Percentiles rank a stretch among this genome's conserved stretches.
phyloP scores from a whole-genome alignment of 2,797 vertebrate genomes.

The Cygnus olor region DNA sequence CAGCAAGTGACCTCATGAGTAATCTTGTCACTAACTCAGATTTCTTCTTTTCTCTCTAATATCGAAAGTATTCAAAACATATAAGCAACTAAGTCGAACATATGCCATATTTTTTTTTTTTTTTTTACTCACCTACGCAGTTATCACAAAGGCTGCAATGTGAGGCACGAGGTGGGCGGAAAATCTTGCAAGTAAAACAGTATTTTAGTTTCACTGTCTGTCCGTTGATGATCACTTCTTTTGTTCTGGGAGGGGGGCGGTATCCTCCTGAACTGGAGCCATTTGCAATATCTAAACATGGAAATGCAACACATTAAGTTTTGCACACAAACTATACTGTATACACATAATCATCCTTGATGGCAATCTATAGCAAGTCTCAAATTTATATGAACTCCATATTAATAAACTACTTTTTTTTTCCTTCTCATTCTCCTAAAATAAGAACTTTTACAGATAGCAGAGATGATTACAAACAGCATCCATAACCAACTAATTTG shows the following conservation, averaged over 20 bases:
- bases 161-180: constrained; percentile 96
- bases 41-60: background rate
- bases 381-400: background rate
- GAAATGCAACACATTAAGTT: background rate
- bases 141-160: constrained; percentile 99
- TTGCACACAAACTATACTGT: background rate
- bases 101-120: background rate
- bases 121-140: constrained; percentile 95
- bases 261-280: constrained; percentile 91
- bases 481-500: background rate
- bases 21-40: background rate
- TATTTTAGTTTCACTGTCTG: constrained; percentile 98
- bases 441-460: background rate
- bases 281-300: constrained; percentile 88
- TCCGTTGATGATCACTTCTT: constrained; percentile 95
- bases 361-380: background rate
- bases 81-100: background rate
- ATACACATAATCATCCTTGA: background rate
- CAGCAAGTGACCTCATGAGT: background rate
- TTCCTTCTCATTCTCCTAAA: background rate
- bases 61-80: background rate
- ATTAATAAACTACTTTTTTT: background rate
- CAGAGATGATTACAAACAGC: background rate
- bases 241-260: constrained; percentile 95
- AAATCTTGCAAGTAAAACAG: constrained; percentile 99